These are phyloP conservation scores for Cacatua alba DNA, from an alignment of 2,113 vertebrate genomes.

Conservation along the genomic window DNA sequence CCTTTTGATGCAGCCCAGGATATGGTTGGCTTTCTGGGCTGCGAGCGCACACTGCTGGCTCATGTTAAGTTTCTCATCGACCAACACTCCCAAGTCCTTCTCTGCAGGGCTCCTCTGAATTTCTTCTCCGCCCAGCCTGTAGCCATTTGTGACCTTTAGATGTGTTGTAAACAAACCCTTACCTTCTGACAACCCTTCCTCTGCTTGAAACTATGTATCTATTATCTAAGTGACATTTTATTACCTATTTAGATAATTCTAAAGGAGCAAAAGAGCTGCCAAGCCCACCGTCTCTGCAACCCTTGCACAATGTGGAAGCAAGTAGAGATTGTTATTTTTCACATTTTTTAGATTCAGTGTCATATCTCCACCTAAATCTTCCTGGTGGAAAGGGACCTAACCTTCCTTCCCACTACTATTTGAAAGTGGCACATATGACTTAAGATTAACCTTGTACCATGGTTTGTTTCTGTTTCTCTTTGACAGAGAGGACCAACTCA, in stretches of 20 bases:
- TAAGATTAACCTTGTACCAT: not conserved
- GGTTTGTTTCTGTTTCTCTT: not conserved
- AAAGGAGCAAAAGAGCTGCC: not conserved
- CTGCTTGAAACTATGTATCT: not conserved
- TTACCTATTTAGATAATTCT: not conserved
- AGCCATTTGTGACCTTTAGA: not conserved
- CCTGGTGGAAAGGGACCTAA: not conserved
- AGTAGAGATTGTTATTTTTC: not conserved
- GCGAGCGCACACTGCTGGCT: too few species aligned
- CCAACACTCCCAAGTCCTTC: too few species aligned
- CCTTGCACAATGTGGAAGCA: not conserved
- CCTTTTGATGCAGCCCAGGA: too few species aligned
- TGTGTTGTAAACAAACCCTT: not conserved
- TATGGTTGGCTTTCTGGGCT: too few species aligned
- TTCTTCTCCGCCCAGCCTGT: too few species aligned
- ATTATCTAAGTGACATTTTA: not conserved
- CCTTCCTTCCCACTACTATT: not conserved
- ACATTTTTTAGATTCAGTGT: not conserved
- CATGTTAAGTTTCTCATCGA: too few species aligned
- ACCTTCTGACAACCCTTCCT: not conserved
- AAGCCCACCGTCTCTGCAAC: not conserved
- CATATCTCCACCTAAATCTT: not conserved
- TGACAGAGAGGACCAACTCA: constrained; percentile 66
- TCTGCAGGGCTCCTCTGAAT: too few species aligned
- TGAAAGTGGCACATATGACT: accelerated